Evolutionary conservation across 1,140 invertebrate species (phyloP), one percentile per base, ranked within the genome.

Genomic region (Ips nitidus): DNA sequence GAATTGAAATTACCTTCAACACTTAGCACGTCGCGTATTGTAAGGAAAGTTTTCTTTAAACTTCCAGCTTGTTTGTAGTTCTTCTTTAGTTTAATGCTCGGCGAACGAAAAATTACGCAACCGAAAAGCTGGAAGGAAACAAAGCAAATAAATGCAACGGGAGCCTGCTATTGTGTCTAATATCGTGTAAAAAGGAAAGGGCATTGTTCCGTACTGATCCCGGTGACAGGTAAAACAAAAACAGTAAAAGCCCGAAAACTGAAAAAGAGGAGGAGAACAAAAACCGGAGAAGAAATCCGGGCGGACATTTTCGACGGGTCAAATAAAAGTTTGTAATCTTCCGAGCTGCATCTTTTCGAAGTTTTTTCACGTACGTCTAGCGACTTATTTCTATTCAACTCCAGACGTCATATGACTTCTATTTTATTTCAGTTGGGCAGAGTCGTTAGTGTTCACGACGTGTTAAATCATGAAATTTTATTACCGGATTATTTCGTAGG

Each of bases 291-390:
- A 38, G n/a, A 55, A 55, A 55, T 55, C 52, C 57, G 57, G 41
- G 41, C 36, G 22, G 65, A 66, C 55, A 59, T 58, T 66, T 66
- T 66, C 65, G 65, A 66, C 65, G 47, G 65, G 65, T 59, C 55
- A 50, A 66, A 66, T 59, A 66, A 66, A 66, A 66, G 65, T 66
- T 66, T 66, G 55, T 66, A 66, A 66, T 66, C 65, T 66, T n/a
- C 37, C 56, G 41, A n/a, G 8, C 43, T 66, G 55, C 55, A 47
- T 57, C 55, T 59, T 58, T 66, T 59, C 6, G 43, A 37, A 66
- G 65, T 66, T 66, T 50, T 58, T 66, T 52, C 65, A 66, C 65
- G 65, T 66, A 58, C 42, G 8, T 59, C 38, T 5, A 22, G 2
- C 39, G 42, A 66, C 53, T 66, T 66, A 66, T 66, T 66, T 66